Percentiles rank a stretch among this genome's conserved stretches.
Conservation (phyloP, 2,888 invertebrate species). For the Leucophenga montana region DNA sequence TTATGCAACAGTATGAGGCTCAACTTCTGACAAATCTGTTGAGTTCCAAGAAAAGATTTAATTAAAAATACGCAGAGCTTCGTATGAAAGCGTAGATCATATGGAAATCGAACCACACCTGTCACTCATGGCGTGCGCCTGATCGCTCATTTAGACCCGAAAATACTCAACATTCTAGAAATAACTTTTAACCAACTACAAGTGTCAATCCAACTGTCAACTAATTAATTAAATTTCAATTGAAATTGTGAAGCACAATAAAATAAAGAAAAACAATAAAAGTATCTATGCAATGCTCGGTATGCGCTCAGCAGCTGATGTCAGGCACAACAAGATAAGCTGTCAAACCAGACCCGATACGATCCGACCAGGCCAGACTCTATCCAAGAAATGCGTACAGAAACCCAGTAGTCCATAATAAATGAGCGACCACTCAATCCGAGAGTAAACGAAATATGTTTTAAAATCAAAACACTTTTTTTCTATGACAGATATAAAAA, state of each 20-base stretch:
- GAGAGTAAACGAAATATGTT: conserved; percentile 56
- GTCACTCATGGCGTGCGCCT: conserved; percentile 43
- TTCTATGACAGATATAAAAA: conserved; percentile 65
- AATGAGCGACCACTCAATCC: conserved; percentile 32
- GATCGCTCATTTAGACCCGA: conserved; percentile 25
- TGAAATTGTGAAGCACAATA: conserved; percentile 61
- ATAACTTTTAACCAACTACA: conserved; percentile 43
- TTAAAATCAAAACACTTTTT: conserved; percentile 63
- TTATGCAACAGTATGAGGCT: background rate
- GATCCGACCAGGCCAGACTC: conserved; percentile 15
- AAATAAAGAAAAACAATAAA: conserved; percentile 28
- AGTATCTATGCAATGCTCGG: conserved; percentile 41
- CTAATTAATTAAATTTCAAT: conserved; percentile 73
- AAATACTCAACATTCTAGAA: conserved; percentile 15
- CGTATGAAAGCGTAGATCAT: no score
- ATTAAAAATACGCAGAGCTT: conserved; percentile 21
- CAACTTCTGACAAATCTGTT: conserved; percentile 33
- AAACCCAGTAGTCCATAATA: conserved; percentile 3
- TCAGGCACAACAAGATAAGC: conserved; percentile 70
- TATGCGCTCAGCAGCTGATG: conserved; percentile 49
- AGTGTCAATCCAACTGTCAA: conserved; percentile 70
- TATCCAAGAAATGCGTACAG: conserved; percentile 14
- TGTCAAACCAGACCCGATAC: conserved; percentile 56
- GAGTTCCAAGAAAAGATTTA: conserved; percentile 51
- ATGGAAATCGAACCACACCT: conserved; percentile 46